Evolutionary conservation across 2,797 vertebrate genomes (phyloP).

Genomic region (Smutsia temminckii): DNA sequence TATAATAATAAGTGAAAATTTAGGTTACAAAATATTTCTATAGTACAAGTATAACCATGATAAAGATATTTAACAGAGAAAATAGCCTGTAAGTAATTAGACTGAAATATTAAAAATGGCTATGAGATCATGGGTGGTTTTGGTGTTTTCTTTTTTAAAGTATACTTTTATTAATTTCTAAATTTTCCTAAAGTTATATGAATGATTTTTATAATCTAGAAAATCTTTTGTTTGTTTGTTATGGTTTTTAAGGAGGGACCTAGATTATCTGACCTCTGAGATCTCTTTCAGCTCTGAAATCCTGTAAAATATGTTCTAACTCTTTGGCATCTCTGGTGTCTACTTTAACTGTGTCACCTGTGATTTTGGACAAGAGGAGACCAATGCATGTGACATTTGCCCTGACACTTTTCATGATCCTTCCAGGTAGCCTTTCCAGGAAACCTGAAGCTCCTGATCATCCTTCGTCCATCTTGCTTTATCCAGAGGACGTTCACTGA

Average conservation of each 20-base stretch:
- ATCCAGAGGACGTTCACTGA: slow-evolving; percentile 94
- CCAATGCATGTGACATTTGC: background rate
- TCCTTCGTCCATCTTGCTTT: slow-evolving; percentile 92
- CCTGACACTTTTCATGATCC: slow-evolving; percentile 27
- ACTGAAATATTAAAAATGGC: background rate
- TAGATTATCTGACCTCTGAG: background rate
- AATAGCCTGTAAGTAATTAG: background rate
- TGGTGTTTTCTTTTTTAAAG: slow-evolving; percentile 1
- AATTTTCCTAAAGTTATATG: background rate
- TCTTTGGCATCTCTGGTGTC: background rate
- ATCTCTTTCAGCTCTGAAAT: slow-evolving; percentile 14
- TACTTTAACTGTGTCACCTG: background rate
- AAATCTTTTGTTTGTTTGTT: background rate
- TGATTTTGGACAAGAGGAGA: slow-evolving; percentile 5
- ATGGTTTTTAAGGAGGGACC: background rate
- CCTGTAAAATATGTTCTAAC: background rate
- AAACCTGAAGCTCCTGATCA: slow-evolving; percentile 94
- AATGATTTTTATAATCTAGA: slow-evolving; percentile 27
- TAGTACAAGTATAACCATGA: background rate
- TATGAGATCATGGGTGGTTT: background rate
- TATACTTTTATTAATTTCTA: slow-evolving; percentile 9
- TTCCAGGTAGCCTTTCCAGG: slow-evolving; percentile 95
- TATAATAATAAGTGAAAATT: slow-evolving; percentile 36
- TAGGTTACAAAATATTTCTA: background rate
- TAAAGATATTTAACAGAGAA: slow-evolving; percentile 35